These are phyloP conservation scores for Drosophila pandora DNA, from an alignment of 1,140 invertebrate species.

Conservation along the genomic window DNA sequence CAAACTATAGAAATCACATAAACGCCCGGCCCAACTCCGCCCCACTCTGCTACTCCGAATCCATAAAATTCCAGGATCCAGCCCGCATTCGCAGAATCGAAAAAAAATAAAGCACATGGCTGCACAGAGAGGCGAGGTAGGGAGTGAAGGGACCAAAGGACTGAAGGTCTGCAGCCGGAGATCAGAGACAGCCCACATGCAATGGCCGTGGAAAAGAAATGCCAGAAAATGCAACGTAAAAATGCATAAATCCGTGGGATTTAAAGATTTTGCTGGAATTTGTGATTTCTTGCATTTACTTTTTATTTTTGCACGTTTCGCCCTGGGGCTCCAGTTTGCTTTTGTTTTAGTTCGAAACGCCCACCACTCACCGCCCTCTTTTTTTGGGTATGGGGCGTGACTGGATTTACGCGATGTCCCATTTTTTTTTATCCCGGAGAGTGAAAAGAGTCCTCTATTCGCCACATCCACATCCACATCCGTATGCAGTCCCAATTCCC, in stretches of 20 bases:
- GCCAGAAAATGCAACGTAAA: conserved; percentile 74
- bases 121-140: not conserved
- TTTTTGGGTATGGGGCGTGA: conserved; percentile 53
- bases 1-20: conserved; percentile 77
- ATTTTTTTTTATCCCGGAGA: not conserved
- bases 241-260: conserved; percentile 79
- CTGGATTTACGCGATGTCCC: conserved; percentile 71
- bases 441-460: conserved; percentile 10
- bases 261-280: conserved; percentile 78
- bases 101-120: conserved; percentile 43
- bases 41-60: not conserved
- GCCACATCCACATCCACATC: not conserved
- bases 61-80: conserved; percentile 10
- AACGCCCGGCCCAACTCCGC: conserved; percentile 32
- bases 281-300: conserved; percentile 76
- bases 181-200: conserved; percentile 50
- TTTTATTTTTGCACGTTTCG: conserved; percentile 66
- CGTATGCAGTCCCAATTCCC: conserved; percentile 27
- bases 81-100: conserved; percentile 58
- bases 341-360: conserved; percentile 48
- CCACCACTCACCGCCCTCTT: conserved; percentile 3
- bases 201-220: conserved; percentile 19
- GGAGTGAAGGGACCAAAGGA: not conserved
- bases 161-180: not conserved
- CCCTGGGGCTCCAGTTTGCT: conserved; percentile 41